Base-by-base conservation (phyloP, 2,888 invertebrate species). In the Lasioglossum marginatum region DNA sequence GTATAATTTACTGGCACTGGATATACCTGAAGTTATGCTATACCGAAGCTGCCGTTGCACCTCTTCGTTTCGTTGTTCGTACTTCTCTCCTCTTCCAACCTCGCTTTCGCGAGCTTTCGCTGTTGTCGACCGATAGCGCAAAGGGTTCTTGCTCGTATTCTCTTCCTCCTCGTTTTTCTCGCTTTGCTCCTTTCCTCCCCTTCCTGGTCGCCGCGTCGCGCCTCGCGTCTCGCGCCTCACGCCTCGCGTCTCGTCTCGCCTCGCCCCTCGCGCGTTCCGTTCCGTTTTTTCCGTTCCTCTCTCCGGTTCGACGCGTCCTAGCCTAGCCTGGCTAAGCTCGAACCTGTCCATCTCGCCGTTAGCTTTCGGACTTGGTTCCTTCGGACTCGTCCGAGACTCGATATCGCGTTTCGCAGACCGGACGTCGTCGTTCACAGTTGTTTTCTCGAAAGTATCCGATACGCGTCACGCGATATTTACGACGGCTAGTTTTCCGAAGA, bases 1-100 rank as follows among this genome's bases (percentile, higher is more conserved):
- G 94, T 95, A 94, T 94, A 95, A 95, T 95, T 95, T 95, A 95
- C 94, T 95, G 94, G 94, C 94, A 93, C 93, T 94, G 94, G 94
- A 94, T 95, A 95, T 95, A 95, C 94, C 94, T 94, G 94, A 93
- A 94, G 94, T 94, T 94, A 93, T 94, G 93, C 93, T 93, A 93
- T 93, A 93, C 92, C 92, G 92, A 93, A 92, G 90, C 91, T 90
- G 88, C 89, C 88, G 87, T 89, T 85, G 86, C 85, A 79, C 87
- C 88, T 87, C 91, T 87, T 88, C 89, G 91, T 91, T 88, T 68
- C 81, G 73, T 78, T 60, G 75, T 74, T 81, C 85, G 82, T 85
- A 77, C 86, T 85, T 63, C 82, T 86, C 82, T 66, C 80, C 81
- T 82, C 79, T 71, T 82, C 80, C 80, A 37, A 73, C 66, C 82